Evolutionary conservation across 2,113 vertebrate genomes (phyloP).

Genomic region (Fregata magnificens): DNA sequence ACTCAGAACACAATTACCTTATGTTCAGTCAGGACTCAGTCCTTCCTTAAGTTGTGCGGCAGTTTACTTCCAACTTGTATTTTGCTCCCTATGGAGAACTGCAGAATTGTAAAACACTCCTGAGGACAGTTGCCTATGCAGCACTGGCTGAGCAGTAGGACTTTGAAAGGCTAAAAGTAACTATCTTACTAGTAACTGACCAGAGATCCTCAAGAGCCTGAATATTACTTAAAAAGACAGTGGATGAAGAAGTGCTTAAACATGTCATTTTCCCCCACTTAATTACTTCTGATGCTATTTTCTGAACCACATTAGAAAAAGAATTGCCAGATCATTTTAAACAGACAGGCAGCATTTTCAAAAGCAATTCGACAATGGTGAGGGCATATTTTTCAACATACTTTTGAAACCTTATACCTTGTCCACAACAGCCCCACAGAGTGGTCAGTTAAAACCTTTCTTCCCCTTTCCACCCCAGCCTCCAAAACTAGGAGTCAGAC

Average conservation of each 20-base stretch:
- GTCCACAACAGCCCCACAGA: not conserved
- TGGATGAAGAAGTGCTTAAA: not conserved
- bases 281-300: not conserved
- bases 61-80: not conserved
- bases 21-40: not conserved
- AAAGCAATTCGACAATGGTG: not conserved
- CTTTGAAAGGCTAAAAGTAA: not conserved
- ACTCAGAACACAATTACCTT: not conserved
- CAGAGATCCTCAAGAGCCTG: not conserved
- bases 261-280: not conserved
- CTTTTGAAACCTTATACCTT: not conserved
- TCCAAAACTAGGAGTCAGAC: not conserved
- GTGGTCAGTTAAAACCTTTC: not conserved
- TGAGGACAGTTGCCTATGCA: not conserved
- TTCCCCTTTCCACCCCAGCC: not conserved
- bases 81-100: not conserved
- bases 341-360: not conserved
- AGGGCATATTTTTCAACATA: not conserved
- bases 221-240: not conserved
- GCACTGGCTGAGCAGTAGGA: not conserved
- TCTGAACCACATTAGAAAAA: not conserved
- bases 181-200: not conserved
- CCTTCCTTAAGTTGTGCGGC: not conserved
- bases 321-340: not conserved
- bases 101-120: not conserved